Evolutionary conservation across 2,888 invertebrate species (phyloP), one percentile per base, ranked within the genome.

Genomic region (Sarcophaga variegata): DNA sequence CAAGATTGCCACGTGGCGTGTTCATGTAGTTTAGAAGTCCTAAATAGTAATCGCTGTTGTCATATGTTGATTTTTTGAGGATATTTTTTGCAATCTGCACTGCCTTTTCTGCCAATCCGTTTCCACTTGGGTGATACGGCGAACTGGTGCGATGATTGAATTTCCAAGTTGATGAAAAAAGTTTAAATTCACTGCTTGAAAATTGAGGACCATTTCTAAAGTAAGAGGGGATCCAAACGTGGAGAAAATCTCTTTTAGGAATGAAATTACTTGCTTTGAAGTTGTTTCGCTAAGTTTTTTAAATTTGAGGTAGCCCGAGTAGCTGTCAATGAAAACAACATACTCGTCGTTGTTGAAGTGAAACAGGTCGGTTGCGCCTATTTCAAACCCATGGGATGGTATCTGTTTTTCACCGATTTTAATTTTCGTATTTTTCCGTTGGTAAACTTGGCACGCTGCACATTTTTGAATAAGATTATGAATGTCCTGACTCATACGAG

Each of bases 121-220:
- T 81, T 1, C 67, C 80, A 14, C 72, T 80, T 14, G 72, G 72
- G 22, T 81, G 80, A 22, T 81, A 67, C 14, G 74, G 67, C 27
- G 27, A 27, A 27, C 27, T 5, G 27, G 27, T 27, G 27, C 27
- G 0, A 27, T 27, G 27, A 27, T 75, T 75, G 5, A 81, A 71
- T 54, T 82, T 76, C 70, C 63, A 76, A 10, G 14, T 8, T 3
- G 11, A 37, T 63, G 63, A 75, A 63, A 75, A 75, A 45, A 11
- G 20, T 49, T 63, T 71, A 20, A 71, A 71, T 47, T 79, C 63
- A 3, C 12, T 63, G 17, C 70, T 49, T n/a, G 74, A 75, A 49
- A 81, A 74, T 74, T 81, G 72, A 3, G 81, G 81, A 0, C 75
- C 69, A 63, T 81, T 79, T 79, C 64, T 11, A 76, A 66, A 25